These are phyloP conservation scores for Drosophila leontia DNA, from an alignment of 1,140 invertebrate genomes.

Conservation along the genomic window DNA sequence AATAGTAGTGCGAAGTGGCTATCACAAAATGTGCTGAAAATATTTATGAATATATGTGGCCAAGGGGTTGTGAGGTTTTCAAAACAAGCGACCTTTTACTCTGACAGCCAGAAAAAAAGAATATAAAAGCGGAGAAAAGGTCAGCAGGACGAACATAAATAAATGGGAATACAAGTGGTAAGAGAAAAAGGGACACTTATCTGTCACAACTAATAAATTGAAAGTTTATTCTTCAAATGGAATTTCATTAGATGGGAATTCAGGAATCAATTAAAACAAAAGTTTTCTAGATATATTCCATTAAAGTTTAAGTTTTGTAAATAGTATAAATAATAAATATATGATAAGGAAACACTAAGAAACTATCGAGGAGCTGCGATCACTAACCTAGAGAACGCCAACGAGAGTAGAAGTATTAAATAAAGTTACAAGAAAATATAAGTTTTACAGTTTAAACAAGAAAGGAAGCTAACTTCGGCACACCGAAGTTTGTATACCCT, in stretches of 20 bases:
- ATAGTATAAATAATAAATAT: too few species aligned
- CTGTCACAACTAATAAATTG: conserved; percentile 23
- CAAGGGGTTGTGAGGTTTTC: background rate
- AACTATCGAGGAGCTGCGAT: too few species aligned
- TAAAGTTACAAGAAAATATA: too few species aligned
- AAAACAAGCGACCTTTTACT: conserved; percentile 33
- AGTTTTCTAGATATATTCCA: background rate
- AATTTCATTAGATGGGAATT: background rate
- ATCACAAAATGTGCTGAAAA: conserved; percentile 53
- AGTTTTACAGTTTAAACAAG: too few species aligned
- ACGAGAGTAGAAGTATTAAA: too few species aligned
- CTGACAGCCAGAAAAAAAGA: conserved; percentile 24
- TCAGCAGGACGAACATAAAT: conserved; percentile 33
- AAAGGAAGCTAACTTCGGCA: too few species aligned
- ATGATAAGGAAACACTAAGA: too few species aligned
- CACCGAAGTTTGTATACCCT: too few species aligned
- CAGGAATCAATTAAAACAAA: background rate
- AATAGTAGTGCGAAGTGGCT: conserved; percentile 1
- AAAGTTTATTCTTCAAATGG: background rate
- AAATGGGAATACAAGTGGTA: background rate
- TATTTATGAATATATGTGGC: conserved; percentile 67
- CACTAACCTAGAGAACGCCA: too few species aligned
- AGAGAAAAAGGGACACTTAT: background rate
- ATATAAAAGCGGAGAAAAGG: conserved; percentile 10
- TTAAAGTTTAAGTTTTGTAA: background rate